These are phyloP conservation scores for Esperia sulphurella DNA, from an alignment of 2,888 invertebrate genomes.

Conservation along the genomic window DNA sequence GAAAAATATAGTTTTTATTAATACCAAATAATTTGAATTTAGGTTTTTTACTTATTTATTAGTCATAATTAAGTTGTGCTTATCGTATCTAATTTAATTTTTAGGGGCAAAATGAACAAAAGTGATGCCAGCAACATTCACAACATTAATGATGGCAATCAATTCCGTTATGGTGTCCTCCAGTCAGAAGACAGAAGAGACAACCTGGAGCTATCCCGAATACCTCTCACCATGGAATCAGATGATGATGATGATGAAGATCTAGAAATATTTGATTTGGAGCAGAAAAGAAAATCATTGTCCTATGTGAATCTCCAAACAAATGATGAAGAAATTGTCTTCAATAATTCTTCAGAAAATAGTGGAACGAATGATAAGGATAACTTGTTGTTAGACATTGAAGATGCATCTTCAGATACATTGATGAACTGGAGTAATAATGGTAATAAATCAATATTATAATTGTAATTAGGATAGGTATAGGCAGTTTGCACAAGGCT, in stretches of 20 bases:
- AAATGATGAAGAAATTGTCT: slow-evolving; percentile 60
- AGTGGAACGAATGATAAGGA: slow-evolving; percentile 40
- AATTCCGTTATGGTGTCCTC: slow-evolving; percentile 73
- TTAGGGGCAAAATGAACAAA: slow-evolving; percentile 56
- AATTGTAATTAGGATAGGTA: slow-evolving; percentile 19
- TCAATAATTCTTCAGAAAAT: slow-evolving; percentile 34
- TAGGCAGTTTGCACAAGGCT: neutral
- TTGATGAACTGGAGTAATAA: slow-evolving; percentile 65
- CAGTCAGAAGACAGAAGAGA: slow-evolving; percentile 66
- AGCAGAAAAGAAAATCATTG: slow-evolving; percentile 64
- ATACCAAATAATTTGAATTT: no score
- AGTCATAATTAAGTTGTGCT: neutral
- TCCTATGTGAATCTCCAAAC: slow-evolving; percentile 66
- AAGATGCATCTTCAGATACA: slow-evolving; percentile 55
- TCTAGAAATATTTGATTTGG: slow-evolving; percentile 70
- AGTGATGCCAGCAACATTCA: slow-evolving; percentile 46
- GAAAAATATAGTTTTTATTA: no score
- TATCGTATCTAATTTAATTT: slow-evolving; percentile 24
- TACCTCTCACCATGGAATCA: slow-evolving; percentile 71
- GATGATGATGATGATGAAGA: slow-evolving; percentile 75
- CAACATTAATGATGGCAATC: slow-evolving; percentile 54
- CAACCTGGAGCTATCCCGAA: slow-evolving; percentile 61
- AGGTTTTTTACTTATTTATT: no score
- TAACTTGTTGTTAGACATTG: slow-evolving; percentile 64
- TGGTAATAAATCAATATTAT: slow-evolving; percentile 65